These are phyloP conservation scores for Pitangus sulphuratus DNA, from an alignment of 2,797 vertebrate species.

Conservation along the genomic window DNA sequence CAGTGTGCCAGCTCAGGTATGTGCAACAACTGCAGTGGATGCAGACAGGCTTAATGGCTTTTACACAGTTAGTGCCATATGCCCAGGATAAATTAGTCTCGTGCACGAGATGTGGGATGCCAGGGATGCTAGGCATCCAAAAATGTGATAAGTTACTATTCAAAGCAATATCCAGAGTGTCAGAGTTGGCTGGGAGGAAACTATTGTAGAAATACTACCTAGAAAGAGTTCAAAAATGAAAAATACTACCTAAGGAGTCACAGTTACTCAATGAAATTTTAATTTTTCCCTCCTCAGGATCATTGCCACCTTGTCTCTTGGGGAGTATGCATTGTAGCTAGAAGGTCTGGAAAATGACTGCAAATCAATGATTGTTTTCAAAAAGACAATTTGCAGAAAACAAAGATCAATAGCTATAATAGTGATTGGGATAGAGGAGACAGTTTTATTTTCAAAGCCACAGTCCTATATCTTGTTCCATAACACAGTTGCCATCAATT, in stretches of 20 bases:
- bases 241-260: background rate
- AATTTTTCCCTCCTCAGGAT: background rate
- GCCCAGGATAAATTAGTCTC: background rate
- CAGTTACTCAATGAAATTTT: background rate
- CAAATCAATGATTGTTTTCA: background rate
- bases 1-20: fast-evolving
- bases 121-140: background rate
- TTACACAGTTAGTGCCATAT: background rate
- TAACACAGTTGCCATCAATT: background rate
- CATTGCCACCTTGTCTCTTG: background rate
- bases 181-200: background rate
- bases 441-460: background rate
- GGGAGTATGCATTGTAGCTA: background rate
- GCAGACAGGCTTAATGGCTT: background rate
- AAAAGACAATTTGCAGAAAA: background rate
- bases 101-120: background rate
- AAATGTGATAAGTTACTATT: background rate
- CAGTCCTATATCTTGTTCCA: background rate
- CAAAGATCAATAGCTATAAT: background rate
- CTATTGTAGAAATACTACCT: background rate
- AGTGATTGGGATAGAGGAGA: background rate
- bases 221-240: background rate
- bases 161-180: background rate
- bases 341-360: background rate
- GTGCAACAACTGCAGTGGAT: background rate